Percentiles rank a stretch among this genome's conserved stretches.
Conservation (phyloP, 2,888 invertebrate species). For the Epistrophella euchroma region DNA sequence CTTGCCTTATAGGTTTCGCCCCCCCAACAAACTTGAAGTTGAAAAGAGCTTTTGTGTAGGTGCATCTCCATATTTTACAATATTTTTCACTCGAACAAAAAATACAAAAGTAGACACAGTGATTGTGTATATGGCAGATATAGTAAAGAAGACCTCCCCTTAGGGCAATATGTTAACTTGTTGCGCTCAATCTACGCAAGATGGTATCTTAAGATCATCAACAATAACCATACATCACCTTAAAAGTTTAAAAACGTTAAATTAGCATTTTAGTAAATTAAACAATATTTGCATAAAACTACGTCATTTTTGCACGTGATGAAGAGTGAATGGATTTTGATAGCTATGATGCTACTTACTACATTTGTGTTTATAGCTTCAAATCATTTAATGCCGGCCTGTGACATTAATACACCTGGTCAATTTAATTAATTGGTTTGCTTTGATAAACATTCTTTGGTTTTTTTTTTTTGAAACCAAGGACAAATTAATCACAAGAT, state of each 20-base stretch:
- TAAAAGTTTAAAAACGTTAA: slow-evolving; percentile 8
- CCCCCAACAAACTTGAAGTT: neutral
- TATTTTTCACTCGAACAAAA: neutral
- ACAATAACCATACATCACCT: slow-evolving; percentile 39
- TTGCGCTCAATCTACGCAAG: slow-evolving; percentile 40
- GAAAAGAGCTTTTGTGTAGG: slow-evolving; percentile 3
- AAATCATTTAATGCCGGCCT: neutral
- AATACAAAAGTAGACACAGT: slow-evolving; percentile 10
- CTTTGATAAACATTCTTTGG: neutral
- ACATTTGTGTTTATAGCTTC: neutral
- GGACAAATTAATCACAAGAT: neutral
- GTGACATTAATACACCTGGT: slow-evolving; percentile 33
- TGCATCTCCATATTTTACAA: slow-evolving; percentile 6
- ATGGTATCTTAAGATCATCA: slow-evolving; percentile 46
- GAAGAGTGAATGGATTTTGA: slow-evolving; percentile 51
- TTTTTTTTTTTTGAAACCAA: neutral
- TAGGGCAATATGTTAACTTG: slow-evolving; percentile 52
- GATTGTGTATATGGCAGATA: slow-evolving; percentile 25
- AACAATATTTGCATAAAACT: slow-evolving; percentile 34
- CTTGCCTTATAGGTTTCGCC: slow-evolving; percentile 13
- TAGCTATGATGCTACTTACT: neutral
- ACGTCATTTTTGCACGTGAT: slow-evolving; percentile 38
- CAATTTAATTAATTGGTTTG: slow-evolving; percentile 31
- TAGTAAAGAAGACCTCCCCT: slow-evolving; percentile 39
- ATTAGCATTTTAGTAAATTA: slow-evolving; percentile 43